phyloP scores from a whole-genome alignment of 2,113 vertebrate species.

The Solenodon paradoxus region DNA sequence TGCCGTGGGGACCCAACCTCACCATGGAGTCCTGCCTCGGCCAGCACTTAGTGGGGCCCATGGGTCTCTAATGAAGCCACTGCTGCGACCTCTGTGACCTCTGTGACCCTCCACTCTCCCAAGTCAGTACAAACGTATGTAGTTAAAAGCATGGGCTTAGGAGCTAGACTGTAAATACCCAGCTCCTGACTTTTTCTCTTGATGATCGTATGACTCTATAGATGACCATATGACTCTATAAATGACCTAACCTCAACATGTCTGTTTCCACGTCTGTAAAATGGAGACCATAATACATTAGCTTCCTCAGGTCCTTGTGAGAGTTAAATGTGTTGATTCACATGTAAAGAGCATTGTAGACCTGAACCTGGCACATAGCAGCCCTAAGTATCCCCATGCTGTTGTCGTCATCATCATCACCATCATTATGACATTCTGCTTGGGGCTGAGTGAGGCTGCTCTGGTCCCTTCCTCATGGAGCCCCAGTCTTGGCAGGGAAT shows the following conservation, averaged over 20 bases:
- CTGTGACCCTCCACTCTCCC: not conserved
- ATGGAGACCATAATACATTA: not conserved
- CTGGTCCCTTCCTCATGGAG: not conserved
- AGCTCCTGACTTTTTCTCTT: not conserved
- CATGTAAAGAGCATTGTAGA: not conserved
- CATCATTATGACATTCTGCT: not conserved
- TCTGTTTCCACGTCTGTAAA: not conserved
- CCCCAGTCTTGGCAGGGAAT: not conserved
- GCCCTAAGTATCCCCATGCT: not conserved
- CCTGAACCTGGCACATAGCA: not conserved
- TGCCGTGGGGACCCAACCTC: not conserved
- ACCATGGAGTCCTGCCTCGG: not conserved
- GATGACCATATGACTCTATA: not conserved
- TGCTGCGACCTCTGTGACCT: not conserved
- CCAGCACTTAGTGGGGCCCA: too few species aligned
- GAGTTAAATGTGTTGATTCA: not conserved
- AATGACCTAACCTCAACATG: not conserved
- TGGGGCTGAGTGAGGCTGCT: not conserved
- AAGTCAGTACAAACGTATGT: fast-evolving
- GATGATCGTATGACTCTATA: not conserved
- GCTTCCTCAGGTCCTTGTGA: not conserved
- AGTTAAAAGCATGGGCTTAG: not conserved
- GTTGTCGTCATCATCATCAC: not conserved
- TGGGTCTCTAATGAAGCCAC: not conserved
- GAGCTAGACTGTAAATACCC: not conserved